Conservation (phyloP, 2,113 vertebrate species). For the Microcebus murinus region DNA sequence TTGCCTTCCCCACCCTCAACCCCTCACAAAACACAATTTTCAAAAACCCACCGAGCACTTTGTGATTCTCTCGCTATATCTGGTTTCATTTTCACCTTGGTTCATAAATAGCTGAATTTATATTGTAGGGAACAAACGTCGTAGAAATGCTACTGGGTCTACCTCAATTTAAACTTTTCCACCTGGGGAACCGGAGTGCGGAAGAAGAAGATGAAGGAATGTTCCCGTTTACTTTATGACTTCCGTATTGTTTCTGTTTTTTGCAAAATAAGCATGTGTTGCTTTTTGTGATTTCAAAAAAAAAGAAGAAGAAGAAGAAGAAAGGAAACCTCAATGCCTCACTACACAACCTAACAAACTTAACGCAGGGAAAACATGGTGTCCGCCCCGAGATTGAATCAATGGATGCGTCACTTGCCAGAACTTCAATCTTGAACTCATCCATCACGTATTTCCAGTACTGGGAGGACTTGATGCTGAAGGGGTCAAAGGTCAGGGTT, state of each 20-base stretch:
- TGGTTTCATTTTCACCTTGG: background rate
- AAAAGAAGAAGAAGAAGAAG: too few species aligned
- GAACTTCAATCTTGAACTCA: slow-evolving; percentile 89
- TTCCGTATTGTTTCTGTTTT: background rate
- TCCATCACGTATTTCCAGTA: slow-evolving; percentile 92
- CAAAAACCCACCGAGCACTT: background rate
- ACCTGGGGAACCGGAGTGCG: rapidly evolving
- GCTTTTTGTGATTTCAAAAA: background rate
- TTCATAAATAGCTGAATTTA: background rate
- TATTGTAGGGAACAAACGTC: background rate
- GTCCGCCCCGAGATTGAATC: rapidly evolving
- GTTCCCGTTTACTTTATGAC: background rate
- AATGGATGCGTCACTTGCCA: slow-evolving; percentile 79
- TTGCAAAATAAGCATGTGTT: background rate
- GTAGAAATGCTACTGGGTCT: background rate
- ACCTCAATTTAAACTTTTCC: background rate
- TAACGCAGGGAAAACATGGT: rapidly evolving
- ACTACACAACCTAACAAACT: background rate
- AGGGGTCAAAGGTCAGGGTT: slow-evolving; percentile 90
- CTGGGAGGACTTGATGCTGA: slow-evolving; percentile 84
- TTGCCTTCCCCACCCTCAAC: background rate
- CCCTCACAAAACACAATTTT: background rate
- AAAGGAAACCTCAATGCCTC: background rate
- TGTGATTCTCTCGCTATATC: background rate
- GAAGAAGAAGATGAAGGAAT: background rate